Base-by-base conservation (phyloP, 2,888 invertebrate genomes). In the Drosophila hamatofila region DNA sequence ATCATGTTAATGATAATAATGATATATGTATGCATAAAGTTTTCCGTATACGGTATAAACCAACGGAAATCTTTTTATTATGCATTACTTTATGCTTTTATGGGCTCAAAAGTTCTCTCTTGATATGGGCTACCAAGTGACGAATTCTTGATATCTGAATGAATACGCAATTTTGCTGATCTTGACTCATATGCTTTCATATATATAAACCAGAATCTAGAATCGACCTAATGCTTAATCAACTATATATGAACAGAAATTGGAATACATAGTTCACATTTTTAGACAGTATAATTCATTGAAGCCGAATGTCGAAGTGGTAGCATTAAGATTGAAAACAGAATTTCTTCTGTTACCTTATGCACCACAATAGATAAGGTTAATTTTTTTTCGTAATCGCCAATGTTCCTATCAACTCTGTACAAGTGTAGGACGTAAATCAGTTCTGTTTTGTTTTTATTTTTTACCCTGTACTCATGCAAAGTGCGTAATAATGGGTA, bases 381-480 rank as follows among this genome's bases (percentile, higher is more conserved):
- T 54, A 44, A 46, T 49, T 59, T 61, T 59, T 61, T 33, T 49
- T 37, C 52, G 44, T 77, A 78, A 81, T 78, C 72, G 48, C 37
- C 25, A 54, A 27, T 66, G 63, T 55, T 65, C 42, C 49, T 65
- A 81, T 81, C 78, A 61, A 30, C 25, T 51, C 37, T 42, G 51
- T 41, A 49, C 63, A 70, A 62, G 77, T 71, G 48, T 35, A 35
- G 60, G 58, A 30, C 62, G 61, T 63, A 72, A 86, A 88, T 69
- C 70, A 86, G 67, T 70, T 83, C n/a, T 49, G 48, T 30, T 65
- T 70, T 80, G 39, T 39, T 39, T 37, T 61, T n/a, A n/a, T 39
- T 65, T 66, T 61, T 27, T 49, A 30, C 42, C 41, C 56, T n/a
- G 21, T 12, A 9, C 11, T 21, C 21, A 41, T 8, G 41, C n/a